Conservation (phyloP, 2,113 vertebrate genomes). For the Lathamus discolor region DNA sequence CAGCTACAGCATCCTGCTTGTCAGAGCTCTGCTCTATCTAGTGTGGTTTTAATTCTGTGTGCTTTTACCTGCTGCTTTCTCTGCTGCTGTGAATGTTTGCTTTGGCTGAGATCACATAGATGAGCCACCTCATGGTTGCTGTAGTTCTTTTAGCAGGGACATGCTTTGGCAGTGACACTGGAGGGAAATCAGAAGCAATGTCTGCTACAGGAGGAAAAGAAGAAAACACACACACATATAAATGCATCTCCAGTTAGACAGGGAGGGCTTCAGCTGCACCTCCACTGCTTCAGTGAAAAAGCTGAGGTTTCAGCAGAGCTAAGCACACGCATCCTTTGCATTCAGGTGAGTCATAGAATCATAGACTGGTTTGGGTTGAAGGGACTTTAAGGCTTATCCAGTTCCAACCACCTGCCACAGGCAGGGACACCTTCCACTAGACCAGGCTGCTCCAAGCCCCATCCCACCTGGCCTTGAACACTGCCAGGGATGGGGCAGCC, state of each 20-base stretch:
- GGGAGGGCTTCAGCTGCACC: background rate
- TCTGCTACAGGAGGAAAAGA: background rate
- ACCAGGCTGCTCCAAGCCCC: background rate
- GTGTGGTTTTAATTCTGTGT: background rate
- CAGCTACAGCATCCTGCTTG: background rate
- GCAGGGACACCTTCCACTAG: background rate
- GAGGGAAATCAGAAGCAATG: background rate
- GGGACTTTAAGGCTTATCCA: background rate
- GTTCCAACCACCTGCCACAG: background rate
- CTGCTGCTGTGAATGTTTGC: background rate
- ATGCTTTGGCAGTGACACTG: background rate
- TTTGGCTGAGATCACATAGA: background rate
- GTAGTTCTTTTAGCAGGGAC: background rate
- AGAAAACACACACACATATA: background rate
- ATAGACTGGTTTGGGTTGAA: background rate
- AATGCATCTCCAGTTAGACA: background rate
- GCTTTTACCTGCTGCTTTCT: background rate
- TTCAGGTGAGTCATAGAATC: background rate
- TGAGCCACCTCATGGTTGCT: background rate
- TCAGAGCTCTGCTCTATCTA: background rate
- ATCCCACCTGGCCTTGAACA: too few species aligned
- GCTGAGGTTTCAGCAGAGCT: background rate
- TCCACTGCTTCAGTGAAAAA: background rate
- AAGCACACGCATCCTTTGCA: background rate
- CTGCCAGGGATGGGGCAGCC: too few species aligned